Percentiles rank a stretch among this genome's conserved stretches.
Evolutionary conservation across 1,140 invertebrate species (phyloP).

Genomic region (Dreissena rostriformis): DNA sequence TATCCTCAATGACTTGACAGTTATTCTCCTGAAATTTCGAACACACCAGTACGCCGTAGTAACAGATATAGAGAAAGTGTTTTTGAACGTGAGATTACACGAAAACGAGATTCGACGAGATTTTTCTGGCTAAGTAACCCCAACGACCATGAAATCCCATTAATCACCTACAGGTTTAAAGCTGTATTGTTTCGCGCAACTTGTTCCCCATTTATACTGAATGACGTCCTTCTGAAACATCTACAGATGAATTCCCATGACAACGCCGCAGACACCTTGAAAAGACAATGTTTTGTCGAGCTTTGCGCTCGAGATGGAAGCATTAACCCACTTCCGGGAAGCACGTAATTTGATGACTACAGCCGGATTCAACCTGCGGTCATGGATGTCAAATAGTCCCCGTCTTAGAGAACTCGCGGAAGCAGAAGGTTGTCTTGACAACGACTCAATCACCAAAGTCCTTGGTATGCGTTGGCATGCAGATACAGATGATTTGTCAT

Average conservation of each 20-base stretch:
- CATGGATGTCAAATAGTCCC: too few species aligned
- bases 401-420: too few species aligned
- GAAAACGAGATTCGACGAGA: conserved; percentile 23
- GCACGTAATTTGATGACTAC: background rate
- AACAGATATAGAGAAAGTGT: conserved; percentile 8
- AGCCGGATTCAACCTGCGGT: too few species aligned
- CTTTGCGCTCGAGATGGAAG: background rate
- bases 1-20: too few species aligned
- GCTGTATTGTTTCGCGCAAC: too few species aligned
- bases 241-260: background rate
- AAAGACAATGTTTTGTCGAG: too few species aligned
- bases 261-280: background rate
- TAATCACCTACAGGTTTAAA: too few species aligned
- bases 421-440: background rate
- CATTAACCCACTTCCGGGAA: background rate
- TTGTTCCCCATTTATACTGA: too few species aligned
- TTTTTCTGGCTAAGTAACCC: conserved; percentile 29
- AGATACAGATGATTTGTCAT: background rate
- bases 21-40: background rate
- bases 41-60: background rate
- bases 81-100: conserved; percentile 8
- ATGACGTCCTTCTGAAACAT: too few species aligned
- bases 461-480: conserved; percentile 25
- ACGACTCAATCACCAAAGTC: conserved; percentile 5
- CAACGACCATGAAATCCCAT: conserved; percentile 3